These are phyloP conservation scores for Eilema sororculum DNA, from an alignment of 2,888 invertebrate genomes.

Conservation along the genomic window DNA sequence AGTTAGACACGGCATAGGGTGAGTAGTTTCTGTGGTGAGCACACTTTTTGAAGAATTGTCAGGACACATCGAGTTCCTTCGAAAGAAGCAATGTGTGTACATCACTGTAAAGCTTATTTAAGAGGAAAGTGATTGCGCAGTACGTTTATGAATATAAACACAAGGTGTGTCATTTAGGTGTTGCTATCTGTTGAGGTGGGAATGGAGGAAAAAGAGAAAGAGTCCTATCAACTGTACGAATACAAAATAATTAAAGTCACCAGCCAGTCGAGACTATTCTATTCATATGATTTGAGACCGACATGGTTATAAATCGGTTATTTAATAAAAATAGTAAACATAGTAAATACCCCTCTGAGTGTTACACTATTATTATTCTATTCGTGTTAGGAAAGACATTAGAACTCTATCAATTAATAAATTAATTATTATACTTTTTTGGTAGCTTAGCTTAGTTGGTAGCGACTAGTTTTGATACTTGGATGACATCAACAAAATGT, in stretches of 20 bases:
- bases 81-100: background rate
- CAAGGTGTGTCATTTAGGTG: background rate
- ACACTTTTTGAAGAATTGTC: conserved; percentile 23
- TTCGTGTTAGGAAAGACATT: background rate
- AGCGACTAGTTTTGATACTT: background rate
- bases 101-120: background rate
- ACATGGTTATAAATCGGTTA: no score
- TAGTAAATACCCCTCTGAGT: no score
- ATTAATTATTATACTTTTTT: background rate
- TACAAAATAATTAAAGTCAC: background rate
- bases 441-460: background rate
- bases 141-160: background rate
- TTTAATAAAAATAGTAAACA: no score
- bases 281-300: no score
- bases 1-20: conserved; percentile 67
- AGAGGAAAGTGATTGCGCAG: no score
- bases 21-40: conserved; percentile 58
- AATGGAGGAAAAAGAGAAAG: background rate
- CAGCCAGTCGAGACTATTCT: background rate
- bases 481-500: background rate
- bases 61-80: background rate
- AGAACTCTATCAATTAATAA: background rate
- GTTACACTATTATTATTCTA: no score
- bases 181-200: background rate
- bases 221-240: no score